Percentiles rank a stretch among this genome's conserved stretches.
Evolutionary conservation across 2,888 invertebrate genomes (phyloP).

Genomic region (Ormyrus pomaceus): DNA sequence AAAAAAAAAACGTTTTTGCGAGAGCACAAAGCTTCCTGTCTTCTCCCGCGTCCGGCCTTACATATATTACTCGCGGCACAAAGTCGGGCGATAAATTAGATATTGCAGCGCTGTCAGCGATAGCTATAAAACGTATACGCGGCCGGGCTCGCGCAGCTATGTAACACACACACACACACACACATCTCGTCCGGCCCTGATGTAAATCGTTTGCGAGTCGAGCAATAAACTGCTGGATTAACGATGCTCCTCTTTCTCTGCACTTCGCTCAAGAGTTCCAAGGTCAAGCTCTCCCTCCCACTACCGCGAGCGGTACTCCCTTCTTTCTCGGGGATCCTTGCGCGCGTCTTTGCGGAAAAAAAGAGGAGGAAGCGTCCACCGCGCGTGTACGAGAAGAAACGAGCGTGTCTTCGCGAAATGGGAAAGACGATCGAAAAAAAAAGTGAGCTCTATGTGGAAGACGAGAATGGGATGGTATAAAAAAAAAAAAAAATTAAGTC

Average conservation of each 20-base stretch:
- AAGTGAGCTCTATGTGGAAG: too few species aligned
- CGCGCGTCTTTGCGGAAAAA: slow-evolving; percentile 2
- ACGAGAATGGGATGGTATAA: too few species aligned
- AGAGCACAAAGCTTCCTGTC: not conserved
- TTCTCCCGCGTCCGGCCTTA: slow-evolving; percentile 9
- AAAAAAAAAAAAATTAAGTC: too few species aligned
- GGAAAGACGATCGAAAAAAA: slow-evolving; percentile 18
- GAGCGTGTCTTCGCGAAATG: not conserved
- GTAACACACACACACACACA: not conserved
- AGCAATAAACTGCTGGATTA: slow-evolving; percentile 41
- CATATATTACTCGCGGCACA: slow-evolving; percentile 23
- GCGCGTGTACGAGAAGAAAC: not conserved
- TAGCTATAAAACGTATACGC: slow-evolving; percentile 18
- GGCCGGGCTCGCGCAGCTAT: not conserved
- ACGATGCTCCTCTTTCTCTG: slow-evolving; percentile 31
- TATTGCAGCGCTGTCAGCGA: slow-evolving; percentile 43
- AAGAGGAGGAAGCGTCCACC: not conserved
- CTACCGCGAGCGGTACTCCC: not conserved
- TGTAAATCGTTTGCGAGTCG: slow-evolving; percentile 39
- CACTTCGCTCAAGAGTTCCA: slow-evolving; percentile 23
- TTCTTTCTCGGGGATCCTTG: not conserved
- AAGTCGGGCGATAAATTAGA: slow-evolving; percentile 46
- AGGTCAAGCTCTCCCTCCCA: slow-evolving; percentile 17
- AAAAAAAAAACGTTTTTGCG: not conserved
- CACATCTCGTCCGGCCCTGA: slow-evolving; percentile 6